These are phyloP conservation scores for Cepaea nemoralis DNA, from an alignment of 1,140 invertebrate genomes.

Conservation along the genomic window DNA sequence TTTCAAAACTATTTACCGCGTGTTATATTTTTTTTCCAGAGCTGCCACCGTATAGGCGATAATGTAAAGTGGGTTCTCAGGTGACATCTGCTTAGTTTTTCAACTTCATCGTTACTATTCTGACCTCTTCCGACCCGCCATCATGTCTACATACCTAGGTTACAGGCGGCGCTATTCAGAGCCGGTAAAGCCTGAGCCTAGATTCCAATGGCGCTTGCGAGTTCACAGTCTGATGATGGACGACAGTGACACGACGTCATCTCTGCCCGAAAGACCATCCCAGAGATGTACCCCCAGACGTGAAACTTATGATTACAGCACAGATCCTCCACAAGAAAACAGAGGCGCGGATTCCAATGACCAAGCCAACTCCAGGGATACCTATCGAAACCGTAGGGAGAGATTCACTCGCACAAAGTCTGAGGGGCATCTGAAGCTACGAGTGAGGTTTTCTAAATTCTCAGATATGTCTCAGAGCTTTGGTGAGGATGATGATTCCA, in stretches of 20 bases:
- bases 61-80: no score
- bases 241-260: neutral
- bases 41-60: no score
- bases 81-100: no score
- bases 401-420: conserved; percentile 34
- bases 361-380: neutral
- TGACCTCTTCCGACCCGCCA: neutral
- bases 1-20: no score
- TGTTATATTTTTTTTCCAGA: no score
- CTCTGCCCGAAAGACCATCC: neutral
- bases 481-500: neutral
- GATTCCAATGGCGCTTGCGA: conserved; percentile 33
- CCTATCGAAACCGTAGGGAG: neutral
- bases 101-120: no score
- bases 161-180: neutral
- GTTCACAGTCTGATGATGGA: conserved; percentile 36
- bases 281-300: no score
- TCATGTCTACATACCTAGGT: conserved; percentile 24
- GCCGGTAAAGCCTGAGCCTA: conserved; percentile 31
- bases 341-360: neutral
- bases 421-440: conserved; percentile 27
- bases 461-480: conserved; percentile 13
- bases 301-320: neutral
- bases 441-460: conserved; percentile 22
- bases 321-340: neutral